These are phyloP conservation scores for Tenebrosternarchus preto DNA, from an alignment of 2,113 vertebrate genomes.

Conservation along the genomic window DNA sequence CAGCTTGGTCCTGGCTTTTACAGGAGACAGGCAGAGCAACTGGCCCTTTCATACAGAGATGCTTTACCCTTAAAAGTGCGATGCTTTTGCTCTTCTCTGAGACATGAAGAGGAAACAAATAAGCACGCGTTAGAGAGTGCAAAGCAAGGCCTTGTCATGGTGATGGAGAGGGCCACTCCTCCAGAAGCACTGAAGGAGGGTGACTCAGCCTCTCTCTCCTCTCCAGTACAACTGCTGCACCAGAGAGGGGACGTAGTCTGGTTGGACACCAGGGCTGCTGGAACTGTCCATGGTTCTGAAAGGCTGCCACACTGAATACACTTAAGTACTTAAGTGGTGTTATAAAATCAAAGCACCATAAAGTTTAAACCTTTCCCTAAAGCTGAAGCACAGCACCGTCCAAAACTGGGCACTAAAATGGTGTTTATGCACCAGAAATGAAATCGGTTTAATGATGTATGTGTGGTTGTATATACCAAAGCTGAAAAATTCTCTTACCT, in stretches of 20 bases:
- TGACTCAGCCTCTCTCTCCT: constrained; percentile 68
- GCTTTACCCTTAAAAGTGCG: constrained; percentile 13
- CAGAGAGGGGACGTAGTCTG: constrained; percentile 1
- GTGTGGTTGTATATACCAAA: constrained; percentile 12
- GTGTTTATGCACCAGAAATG: neutral
- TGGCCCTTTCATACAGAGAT: neutral
- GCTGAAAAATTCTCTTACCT: neutral
- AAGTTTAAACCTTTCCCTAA: constrained; percentile 6
- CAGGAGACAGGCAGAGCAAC: neutral
- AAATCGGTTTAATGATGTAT: constrained; percentile 4
- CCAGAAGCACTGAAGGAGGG: constrained; percentile 69
- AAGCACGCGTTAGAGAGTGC: constrained; percentile 22
- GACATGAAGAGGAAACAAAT: constrained; percentile 20
- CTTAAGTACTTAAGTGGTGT: constrained; percentile 10
- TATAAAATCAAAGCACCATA: constrained; percentile 11
- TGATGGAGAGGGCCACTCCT: constrained; percentile 70
- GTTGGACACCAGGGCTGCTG: constrained; percentile 40
- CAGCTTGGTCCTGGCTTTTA: neutral
- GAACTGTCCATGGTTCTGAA: constrained; percentile 70
- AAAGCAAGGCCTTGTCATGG: constrained; percentile 53
- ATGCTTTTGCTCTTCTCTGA: neutral
- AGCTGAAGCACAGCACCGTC: neutral
- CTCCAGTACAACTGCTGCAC: constrained; percentile 27
- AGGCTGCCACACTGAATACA: constrained; percentile 13
- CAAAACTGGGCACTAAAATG: neutral